Percentiles rank a stretch among this genome's conserved stretches.
Evolutionary conservation across 2,113 vertebrate species (phyloP).

Genomic region (Melospiza melodia): DNA sequence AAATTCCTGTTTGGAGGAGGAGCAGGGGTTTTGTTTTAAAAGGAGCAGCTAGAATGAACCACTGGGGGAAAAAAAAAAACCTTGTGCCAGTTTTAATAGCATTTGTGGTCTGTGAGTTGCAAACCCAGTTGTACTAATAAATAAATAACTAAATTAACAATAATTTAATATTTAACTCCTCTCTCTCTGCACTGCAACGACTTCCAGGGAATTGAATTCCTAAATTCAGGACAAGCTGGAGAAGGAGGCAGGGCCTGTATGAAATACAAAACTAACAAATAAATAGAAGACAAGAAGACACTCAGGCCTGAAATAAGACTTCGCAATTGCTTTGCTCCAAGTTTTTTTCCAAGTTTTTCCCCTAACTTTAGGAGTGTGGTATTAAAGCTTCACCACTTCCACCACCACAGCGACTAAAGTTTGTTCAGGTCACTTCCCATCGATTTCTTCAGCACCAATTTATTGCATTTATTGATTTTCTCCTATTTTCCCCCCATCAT

Average conservation of each 20-base stretch:
- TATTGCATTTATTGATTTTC: not conserved
- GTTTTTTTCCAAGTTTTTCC: not conserved
- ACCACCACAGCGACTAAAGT: fast-evolving
- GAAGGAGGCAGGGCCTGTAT: too few relatives aligned
- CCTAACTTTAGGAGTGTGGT: fast-evolving
- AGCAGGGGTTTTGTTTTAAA: not conserved
- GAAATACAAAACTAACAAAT: not conserved
- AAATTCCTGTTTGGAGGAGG: not conserved
- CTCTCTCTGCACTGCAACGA: not conserved
- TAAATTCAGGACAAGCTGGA: not conserved
- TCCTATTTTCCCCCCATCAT: not conserved
- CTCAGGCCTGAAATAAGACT: not conserved
- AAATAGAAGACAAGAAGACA: not conserved
- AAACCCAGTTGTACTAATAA: not conserved
- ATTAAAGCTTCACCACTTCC: not conserved
- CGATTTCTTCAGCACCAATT: fast-evolving
- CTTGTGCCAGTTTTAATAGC: not conserved
- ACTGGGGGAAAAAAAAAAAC: not conserved
- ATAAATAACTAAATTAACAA: not conserved
- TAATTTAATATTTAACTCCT: not conserved
- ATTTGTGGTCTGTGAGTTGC: not conserved
- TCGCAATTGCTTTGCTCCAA: not conserved
- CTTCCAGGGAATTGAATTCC: not conserved
- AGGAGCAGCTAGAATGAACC: not conserved
- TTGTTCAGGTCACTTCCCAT: not conserved